phyloP scores from a whole-genome alignment of 2,113 vertebrate genomes.

The Uropsilus gracilis region DNA sequence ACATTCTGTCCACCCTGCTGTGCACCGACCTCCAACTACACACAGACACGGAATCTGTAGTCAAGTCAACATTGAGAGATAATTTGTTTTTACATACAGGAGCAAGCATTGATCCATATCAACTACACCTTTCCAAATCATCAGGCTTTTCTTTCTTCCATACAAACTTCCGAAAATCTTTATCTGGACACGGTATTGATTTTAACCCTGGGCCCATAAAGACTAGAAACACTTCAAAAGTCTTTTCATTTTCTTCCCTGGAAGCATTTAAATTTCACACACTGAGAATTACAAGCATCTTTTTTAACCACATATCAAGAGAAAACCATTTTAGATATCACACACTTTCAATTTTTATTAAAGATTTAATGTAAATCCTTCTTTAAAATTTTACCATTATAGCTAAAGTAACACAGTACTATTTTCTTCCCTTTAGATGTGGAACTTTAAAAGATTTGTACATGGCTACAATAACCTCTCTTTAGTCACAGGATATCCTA shows the following conservation, averaged over 20 bases:
- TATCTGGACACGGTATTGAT: slow-evolving; percentile 50
- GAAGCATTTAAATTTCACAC: slow-evolving; percentile 39
- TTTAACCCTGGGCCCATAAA: slow-evolving; percentile 43
- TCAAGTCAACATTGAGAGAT: slow-evolving; percentile 52
- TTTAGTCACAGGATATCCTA: background rate
- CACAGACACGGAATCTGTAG: slow-evolving; percentile 46
- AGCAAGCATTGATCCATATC: slow-evolving; percentile 55
- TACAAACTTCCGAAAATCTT: slow-evolving; percentile 62
- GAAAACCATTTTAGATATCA: slow-evolving; percentile 48
- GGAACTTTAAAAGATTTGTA: slow-evolving; percentile 25
- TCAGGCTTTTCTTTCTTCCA: slow-evolving; percentile 56
- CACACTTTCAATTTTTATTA: background rate
- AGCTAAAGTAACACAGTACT: background rate
- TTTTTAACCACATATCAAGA: background rate
- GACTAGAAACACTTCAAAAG: slow-evolving; percentile 38
- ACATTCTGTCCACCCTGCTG: slow-evolving; percentile 52
- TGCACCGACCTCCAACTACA: slow-evolving; percentile 54
- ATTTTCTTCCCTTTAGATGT: slow-evolving; percentile 38
- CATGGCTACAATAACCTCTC: background rate
- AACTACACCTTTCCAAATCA: slow-evolving; percentile 66
- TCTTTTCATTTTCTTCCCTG: background rate
- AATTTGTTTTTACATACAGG: slow-evolving; percentile 69
- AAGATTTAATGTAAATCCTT: background rate
- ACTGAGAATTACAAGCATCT: background rate
- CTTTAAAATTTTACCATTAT: slow-evolving; percentile 13